Evolutionary conservation across 2,797 vertebrate species (phyloP).

Genomic region (Rhinichthys osculus): DNA sequence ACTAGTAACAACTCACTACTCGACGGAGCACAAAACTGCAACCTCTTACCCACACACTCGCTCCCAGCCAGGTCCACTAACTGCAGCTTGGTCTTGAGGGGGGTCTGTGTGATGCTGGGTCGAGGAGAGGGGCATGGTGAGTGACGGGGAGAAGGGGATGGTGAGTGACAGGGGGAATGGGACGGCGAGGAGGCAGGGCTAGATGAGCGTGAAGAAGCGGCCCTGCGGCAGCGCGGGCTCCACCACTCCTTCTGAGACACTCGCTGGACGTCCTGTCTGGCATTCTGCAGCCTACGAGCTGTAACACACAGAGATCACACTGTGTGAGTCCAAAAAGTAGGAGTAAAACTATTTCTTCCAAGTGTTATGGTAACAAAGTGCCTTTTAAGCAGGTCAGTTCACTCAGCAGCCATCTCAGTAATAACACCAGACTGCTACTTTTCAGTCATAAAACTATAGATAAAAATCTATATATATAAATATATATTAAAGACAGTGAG

Average conservation of each 20-base stretch:
- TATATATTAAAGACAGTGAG: too few relatives aligned
- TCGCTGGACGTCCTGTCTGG: constrained; percentile 66
- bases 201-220: constrained; percentile 57
- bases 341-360: not conserved
- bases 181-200: constrained; percentile 65
- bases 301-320: constrained; percentile 10
- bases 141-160: constrained; percentile 70
- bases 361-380: not conserved
- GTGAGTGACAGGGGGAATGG: constrained; percentile 68
- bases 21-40: not conserved
- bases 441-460: not conserved
- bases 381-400: not conserved
- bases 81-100: constrained; percentile 80
- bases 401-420: not conserved
- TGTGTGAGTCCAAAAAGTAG: not conserved
- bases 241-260: constrained; percentile 72
- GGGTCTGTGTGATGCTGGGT: constrained; percentile 64
- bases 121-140: constrained; percentile 74
- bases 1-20: not conserved
- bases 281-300: constrained; percentile 73
- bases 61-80: constrained; percentile 89
- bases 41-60: constrained; percentile 81
- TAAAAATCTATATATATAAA: too few relatives aligned
- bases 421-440: not conserved
- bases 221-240: constrained; percentile 77